phyloP scores from a whole-genome alignment of 2,888 invertebrate genomes.

The Tipula lateralis region DNA sequence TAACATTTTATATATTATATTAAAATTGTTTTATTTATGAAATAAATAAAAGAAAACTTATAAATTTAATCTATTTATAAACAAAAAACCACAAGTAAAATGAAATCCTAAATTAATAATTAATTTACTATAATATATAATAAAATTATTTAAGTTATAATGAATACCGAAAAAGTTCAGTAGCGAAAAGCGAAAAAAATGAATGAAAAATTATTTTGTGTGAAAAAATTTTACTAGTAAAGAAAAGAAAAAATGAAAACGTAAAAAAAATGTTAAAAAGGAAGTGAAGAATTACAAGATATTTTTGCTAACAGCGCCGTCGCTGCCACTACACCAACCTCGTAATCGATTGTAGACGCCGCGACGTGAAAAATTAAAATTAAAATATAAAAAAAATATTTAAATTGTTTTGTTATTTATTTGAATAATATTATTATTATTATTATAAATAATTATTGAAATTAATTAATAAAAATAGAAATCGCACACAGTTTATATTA shows the following conservation, averaged over 20 bases:
- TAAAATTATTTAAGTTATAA: background rate
- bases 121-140: background rate
- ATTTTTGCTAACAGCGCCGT: slow-evolving; percentile 32
- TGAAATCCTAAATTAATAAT: background rate
- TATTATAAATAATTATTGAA: background rate
- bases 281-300: slow-evolving; percentile 27
- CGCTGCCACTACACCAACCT: slow-evolving; percentile 32
- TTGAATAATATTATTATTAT: background rate
- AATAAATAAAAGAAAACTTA: background rate
- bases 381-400: background rate
- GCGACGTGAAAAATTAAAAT: slow-evolving; percentile 32
- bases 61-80: background rate
- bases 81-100: background rate
- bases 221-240: slow-evolving; percentile 14
- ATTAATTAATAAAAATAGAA: background rate
- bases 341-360: slow-evolving; percentile 37
- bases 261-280: slow-evolving; percentile 12
- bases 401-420: background rate
- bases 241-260: background rate
- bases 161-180: background rate
- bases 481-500: background rate
- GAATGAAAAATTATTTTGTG: slow-evolving; percentile 25
- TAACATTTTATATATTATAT: background rate
- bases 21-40: background rate
- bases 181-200: background rate